These are phyloP conservation scores for Spinus pinus DNA, from an alignment of 2,797 vertebrate genomes.

Conservation along the genomic window DNA sequence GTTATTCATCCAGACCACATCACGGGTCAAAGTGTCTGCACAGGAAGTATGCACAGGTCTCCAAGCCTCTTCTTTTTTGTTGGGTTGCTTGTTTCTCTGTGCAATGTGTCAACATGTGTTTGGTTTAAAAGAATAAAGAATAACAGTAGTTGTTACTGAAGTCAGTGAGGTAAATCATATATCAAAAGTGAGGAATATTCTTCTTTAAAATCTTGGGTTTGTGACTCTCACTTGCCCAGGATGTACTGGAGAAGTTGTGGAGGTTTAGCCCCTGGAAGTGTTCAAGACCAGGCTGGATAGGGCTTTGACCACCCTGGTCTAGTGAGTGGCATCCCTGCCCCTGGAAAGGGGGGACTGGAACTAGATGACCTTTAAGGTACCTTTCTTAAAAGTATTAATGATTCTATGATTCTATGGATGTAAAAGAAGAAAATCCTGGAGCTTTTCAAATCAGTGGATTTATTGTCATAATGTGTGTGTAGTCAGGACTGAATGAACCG, in stretches of 20 bases:
- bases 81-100: not conserved
- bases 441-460: not conserved
- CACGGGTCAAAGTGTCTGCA: not conserved
- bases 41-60: rapidly evolving
- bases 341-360: rapidly evolving
- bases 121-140: not conserved
- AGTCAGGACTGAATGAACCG: not conserved
- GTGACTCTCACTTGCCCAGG: not conserved
- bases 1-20: not conserved
- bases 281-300: not conserved
- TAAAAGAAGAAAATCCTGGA: not conserved
- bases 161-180: not conserved
- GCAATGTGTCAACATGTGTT: not conserved
- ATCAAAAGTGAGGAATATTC: not conserved
- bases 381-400: not conserved
- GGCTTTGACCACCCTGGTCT: not conserved
- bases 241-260: not conserved
- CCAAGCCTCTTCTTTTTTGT: not conserved
- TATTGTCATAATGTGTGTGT: not conserved
- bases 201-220: not conserved
- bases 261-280: not conserved
- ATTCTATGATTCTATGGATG: not conserved
- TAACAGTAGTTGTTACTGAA: not conserved
- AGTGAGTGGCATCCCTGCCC: not conserved
- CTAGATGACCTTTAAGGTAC: not conserved